phyloP scores from a whole-genome alignment of 2,113 vertebrate genomes.

The Antechinus flavipes region DNA sequence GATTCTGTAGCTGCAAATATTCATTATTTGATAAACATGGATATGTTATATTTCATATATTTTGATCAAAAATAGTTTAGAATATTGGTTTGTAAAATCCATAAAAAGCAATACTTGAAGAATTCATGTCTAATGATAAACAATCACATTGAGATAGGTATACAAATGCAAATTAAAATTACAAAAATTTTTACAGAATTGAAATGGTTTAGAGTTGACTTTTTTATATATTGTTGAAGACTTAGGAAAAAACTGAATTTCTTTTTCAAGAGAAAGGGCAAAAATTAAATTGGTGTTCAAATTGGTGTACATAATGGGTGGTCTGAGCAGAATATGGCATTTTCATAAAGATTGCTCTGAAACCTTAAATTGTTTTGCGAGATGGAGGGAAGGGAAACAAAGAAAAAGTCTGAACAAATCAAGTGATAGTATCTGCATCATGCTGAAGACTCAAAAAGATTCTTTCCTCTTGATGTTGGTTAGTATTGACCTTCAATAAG shows the following conservation, averaged over 20 bases:
- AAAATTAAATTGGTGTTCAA: conserved; percentile 15
- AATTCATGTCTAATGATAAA: conserved; percentile 13
- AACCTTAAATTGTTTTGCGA: not conserved
- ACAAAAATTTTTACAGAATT: conserved; percentile 57
- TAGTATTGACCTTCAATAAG: conserved; percentile 5
- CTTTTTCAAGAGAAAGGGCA: conserved; percentile 45
- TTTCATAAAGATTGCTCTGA: not conserved
- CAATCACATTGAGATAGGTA: not conserved
- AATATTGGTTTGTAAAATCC: not conserved
- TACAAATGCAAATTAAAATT: not conserved
- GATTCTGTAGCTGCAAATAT: conserved; percentile 19
- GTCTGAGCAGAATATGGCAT: conserved; percentile 24
- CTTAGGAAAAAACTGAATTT: not conserved
- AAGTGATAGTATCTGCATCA: not conserved
- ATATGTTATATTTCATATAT: conserved; percentile 6
- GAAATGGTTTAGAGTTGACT: conserved; percentile 42
- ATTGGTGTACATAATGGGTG: not conserved
- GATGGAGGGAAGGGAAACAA: not conserved
- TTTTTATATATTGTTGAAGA: conserved; percentile 33
- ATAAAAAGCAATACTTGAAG: conserved; percentile 53
- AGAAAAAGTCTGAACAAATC: not conserved
- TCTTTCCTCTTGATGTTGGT: conserved; percentile 35
- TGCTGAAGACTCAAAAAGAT: not conserved
- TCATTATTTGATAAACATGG: conserved; percentile 33
- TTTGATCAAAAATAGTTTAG: not conserved